A percentile compares a stretch with the other conserved stretches of the same genome.
Conservation (phyloP, 2,113 vertebrate species). For the Bambusicola thoracicus region DNA sequence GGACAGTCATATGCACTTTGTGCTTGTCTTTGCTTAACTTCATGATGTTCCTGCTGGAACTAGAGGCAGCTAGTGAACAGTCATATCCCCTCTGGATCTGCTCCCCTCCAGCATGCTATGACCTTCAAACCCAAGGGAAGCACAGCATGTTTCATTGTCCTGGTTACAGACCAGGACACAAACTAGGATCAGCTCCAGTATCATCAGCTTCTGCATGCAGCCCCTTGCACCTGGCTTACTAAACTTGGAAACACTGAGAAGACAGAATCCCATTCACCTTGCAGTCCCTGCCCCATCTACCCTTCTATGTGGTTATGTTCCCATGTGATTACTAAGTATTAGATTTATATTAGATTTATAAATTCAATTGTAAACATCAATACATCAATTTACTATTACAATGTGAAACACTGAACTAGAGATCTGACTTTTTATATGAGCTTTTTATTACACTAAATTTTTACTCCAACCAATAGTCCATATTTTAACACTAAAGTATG, state of each 20-base stretch:
- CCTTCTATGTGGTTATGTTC: accelerated
- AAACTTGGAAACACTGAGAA: background rate
- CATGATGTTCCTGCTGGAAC: background rate
- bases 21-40: background rate
- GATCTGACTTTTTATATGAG: background rate
- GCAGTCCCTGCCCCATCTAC: background rate
- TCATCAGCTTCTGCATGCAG: background rate
- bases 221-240: background rate
- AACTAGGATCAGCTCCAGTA: background rate
- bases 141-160: background rate
- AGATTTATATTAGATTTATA: background rate
- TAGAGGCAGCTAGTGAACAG: background rate
- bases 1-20: background rate
- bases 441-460: background rate
- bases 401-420: background rate
- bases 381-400: background rate
- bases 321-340: background rate
- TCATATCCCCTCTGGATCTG: accelerated
- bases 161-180: background rate
- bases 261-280: background rate
- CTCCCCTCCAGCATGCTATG: background rate
- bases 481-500: background rate
- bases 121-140: background rate
- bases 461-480: background rate
- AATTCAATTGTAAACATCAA: background rate